Base-by-base conservation (phyloP, 23 tunicate species). In the Styela clava region DNA sequence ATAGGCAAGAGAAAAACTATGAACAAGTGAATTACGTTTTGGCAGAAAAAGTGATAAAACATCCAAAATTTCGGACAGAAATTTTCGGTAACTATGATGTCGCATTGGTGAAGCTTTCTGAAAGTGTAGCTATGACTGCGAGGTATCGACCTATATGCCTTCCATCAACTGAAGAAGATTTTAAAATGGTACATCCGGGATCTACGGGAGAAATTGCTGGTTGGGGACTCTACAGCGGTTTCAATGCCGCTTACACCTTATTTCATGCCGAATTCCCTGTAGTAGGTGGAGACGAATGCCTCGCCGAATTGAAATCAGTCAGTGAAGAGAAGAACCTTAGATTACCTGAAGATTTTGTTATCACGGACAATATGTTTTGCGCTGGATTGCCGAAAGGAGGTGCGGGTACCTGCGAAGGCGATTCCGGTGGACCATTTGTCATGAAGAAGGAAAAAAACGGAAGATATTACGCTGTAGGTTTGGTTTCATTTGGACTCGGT, bases 1-100 rank as follows among this genome's bases (percentile, higher is more conserved):
- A 86, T 63, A 61, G 91, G 18, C 1, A 26, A 51, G 30, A 81
- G 26, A 82, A 81, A 35, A 26, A 68, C 61, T 44, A 44, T 12
- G 56, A 12, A 44, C 56, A 44, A 44, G 56, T 44, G 56, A 44
- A 12, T 44, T 44, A 44, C 56, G 56, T 44, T 44, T 44, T 44
- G 56, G 56, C 56, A 12, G 12, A 44, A 44, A 12, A 44, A 7
- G 12, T 44, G 9, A 44, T 44, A 44, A 44, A 44, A 44, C 56
- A 44, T 44, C 56, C 56, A 44, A 44, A 44, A 44, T 44, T 5
- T 44, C 7, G 56, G 12, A 44, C 56, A 44, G 56, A 44, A 7
- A 12, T 44, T 5, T 44, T 44, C 56, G 56, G 56, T 5, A 12
- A 44, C 12, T 44, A 44, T 44, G 56, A 44, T 12, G 56, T 44